phyloP scores from a whole-genome alignment of 2,113 vertebrate species.

The Aspiorhynchus laticeps region DNA sequence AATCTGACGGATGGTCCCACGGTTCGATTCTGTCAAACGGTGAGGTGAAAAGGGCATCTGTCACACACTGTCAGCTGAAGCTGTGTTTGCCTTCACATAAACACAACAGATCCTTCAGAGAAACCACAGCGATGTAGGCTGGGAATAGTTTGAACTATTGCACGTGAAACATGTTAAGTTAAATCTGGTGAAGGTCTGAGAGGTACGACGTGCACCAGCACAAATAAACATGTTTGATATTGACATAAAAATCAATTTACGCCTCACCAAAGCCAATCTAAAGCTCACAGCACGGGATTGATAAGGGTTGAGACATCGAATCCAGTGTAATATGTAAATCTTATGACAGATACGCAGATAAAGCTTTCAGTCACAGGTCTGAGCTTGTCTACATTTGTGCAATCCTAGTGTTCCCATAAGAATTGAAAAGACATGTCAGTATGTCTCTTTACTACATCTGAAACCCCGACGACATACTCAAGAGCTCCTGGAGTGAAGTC shows the following conservation, averaged over 20 bases:
- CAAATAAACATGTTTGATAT: slow-evolving; percentile 9
- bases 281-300: neutral
- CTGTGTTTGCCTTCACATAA: neutral
- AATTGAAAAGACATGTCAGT: neutral
- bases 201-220: neutral
- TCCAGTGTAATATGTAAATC: slow-evolving; percentile 35
- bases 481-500: neutral
- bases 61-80: slow-evolving; percentile 16
- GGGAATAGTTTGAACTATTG: slow-evolving; percentile 6
- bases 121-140: too few species aligned
- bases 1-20: slow-evolving; percentile 17
- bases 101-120: neutral
- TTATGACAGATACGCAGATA: neutral
- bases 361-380: slow-evolving; percentile 1
- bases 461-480: neutral
- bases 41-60: slow-evolving; percentile 28
- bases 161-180: neutral
- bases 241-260: slow-evolving; percentile 33
- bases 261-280: slow-evolving; percentile 3
- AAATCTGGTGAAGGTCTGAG: neutral
- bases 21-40: slow-evolving; percentile 19
- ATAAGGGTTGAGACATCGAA: neutral
- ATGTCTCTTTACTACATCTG: neutral
- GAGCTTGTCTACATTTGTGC: slow-evolving; percentile 6
- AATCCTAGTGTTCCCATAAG: slow-evolving; percentile 8